Evolutionary conservation across 2,113 vertebrate genomes (phyloP).

Genomic region (Anoura caudifer): DNA sequence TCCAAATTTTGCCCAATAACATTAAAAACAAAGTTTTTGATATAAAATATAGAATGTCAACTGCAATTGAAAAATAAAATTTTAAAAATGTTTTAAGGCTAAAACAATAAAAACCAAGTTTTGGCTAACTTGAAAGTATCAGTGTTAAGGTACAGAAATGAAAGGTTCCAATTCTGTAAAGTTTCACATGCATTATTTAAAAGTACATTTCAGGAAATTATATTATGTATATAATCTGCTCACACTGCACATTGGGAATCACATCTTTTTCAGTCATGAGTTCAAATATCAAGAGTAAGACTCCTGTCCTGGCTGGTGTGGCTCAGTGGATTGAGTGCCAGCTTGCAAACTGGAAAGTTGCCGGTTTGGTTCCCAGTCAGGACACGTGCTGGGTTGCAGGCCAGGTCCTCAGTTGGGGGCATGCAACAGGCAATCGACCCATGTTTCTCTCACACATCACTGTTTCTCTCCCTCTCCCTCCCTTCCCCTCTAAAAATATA

Average conservation of each 20-base stretch:
- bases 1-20: neutral
- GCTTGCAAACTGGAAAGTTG: too few relatives aligned
- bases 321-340: too few relatives aligned
- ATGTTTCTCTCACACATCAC: too few relatives aligned
- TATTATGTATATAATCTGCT: neutral
- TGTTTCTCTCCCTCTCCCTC: too few relatives aligned
- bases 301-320: neutral
- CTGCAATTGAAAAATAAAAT: neutral
- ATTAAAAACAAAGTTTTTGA: neutral
- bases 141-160: neutral
- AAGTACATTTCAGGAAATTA: slow-evolving; percentile 14
- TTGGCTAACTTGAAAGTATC: neutral
- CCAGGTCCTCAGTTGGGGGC: too few relatives aligned
- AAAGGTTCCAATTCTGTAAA: neutral
- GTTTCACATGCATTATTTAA: neutral
- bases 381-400: too few relatives aligned
- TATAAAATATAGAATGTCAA: neutral
- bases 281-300: neutral
- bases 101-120: neutral
- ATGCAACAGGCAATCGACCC: too few relatives aligned
- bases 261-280: neutral
- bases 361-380: too few relatives aligned
- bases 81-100: neutral
- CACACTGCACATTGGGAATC: neutral
- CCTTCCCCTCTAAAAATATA: too few relatives aligned